Evolutionary conservation across 30 jellyfish, hydroid and myxozoan species (phyloP).

Genomic region (Chironex yamaguchii): DNA sequence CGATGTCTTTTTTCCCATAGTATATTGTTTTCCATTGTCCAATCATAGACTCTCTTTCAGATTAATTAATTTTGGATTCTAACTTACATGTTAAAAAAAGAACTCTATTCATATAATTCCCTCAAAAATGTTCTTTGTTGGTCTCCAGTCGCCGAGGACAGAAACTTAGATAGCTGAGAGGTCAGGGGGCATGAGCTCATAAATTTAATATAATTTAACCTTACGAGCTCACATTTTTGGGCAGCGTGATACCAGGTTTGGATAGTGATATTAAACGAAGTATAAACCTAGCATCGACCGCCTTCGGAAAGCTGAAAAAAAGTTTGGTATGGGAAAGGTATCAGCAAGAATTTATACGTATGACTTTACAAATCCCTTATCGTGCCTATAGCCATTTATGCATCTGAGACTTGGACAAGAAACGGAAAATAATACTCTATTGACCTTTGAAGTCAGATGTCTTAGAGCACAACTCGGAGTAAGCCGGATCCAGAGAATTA

Average conservation of each 20-base stretch:
- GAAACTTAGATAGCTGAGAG: too few relatives aligned
- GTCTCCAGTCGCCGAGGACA: too few relatives aligned
- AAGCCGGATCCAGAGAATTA: not conserved
- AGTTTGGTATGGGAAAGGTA: slow-evolving; percentile 13
- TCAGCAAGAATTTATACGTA: not conserved
- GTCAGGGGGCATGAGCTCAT: too few relatives aligned
- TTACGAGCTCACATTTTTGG: slow-evolving; percentile 9
- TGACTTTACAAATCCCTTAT: not conserved
- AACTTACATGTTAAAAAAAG: too few relatives aligned
- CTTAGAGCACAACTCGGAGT: not conserved
- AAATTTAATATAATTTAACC: too few relatives aligned
- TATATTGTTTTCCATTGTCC: too few relatives aligned
- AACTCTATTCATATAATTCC: too few relatives aligned
- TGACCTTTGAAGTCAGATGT: not conserved
- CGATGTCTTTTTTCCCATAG: too few relatives aligned
- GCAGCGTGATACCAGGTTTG: slow-evolving; percentile 5
- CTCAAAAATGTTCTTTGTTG: too few relatives aligned
- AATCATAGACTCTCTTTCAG: too few relatives aligned
- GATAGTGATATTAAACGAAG: slow-evolving; percentile 17
- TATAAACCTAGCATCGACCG: slow-evolving; percentile 27
- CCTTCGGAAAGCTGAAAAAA: slow-evolving; percentile 34
- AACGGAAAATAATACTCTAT: not conserved
- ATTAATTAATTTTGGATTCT: too few relatives aligned
- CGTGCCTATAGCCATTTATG: not conserved
- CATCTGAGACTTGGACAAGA: not conserved